Percentiles rank a stretch among this genome's conserved stretches.
Conservation (phyloP, 2,797 vertebrate genomes). For the Myotis planiceps region DNA sequence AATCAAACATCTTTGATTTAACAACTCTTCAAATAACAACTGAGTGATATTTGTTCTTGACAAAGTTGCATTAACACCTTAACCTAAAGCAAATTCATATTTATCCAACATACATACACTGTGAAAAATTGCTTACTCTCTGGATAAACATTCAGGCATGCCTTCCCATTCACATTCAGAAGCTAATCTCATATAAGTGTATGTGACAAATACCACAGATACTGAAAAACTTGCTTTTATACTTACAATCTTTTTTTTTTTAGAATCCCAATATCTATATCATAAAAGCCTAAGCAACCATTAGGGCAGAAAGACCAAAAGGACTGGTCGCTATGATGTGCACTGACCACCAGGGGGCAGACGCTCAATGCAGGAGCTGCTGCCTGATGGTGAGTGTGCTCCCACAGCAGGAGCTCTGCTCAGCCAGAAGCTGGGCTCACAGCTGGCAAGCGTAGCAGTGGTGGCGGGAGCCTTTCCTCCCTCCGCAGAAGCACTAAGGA, state of each 20-base stretch:
- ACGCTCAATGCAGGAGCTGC: too few relatives aligned
- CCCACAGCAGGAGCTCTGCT: too few relatives aligned
- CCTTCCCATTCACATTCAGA: conserved; percentile 11
- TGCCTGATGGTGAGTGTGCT: too few relatives aligned
- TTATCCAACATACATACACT: conserved; percentile 46
- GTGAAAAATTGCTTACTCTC: neutral
- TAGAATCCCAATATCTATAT: conserved; percentile 9
- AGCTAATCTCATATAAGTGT: neutral
- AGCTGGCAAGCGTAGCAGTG: too few relatives aligned
- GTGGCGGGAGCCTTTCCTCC: too few relatives aligned
- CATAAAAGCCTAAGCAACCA: too few relatives aligned
- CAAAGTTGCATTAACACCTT: neutral
- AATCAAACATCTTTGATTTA: conserved; percentile 49
- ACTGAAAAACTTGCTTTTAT: neutral
- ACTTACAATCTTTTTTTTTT: conserved; percentile 11
- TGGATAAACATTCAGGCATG: conserved; percentile 24
- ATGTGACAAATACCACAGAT: conserved; percentile 17
- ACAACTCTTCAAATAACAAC: conserved; percentile 28
- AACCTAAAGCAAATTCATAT: neutral
- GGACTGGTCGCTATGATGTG: too few relatives aligned
- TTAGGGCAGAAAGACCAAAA: too few relatives aligned
- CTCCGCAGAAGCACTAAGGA: too few relatives aligned
- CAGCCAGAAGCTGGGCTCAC: too few relatives aligned
- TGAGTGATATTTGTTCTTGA: conserved; percentile 32
- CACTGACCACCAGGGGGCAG: too few relatives aligned